Base-by-base conservation (phyloP, 2,888 invertebrate genomes). In the Entomobrya proxima region DNA sequence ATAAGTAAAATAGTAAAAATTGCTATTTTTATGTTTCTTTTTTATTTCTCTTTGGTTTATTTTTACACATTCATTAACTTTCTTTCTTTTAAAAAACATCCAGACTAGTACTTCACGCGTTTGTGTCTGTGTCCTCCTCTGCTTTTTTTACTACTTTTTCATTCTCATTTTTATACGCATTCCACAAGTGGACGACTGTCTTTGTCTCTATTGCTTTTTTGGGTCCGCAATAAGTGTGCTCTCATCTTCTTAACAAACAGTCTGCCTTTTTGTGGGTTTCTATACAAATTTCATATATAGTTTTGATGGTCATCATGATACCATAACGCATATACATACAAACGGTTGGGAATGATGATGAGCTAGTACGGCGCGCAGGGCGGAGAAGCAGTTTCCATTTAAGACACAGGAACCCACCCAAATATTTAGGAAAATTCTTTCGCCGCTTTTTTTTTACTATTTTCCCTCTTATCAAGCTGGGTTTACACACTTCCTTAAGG, bases 361-460 rank as follows among this genome's bases (percentile, higher is more conserved):
- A 50, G 35, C 55, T 61, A 27, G 52, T 69, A 72, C 35, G 11
- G 32, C 30, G 61, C 37, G 24, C 50, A 64, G 85, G 85, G 85
- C 85, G 85, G 85, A 47, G 85, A 79, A 79, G 44, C 37, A n/a
- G 52, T 82, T 77, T 86, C 86, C 82, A 81, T 82, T 64, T 86
- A 69, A 64, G 78, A 77, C 50, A 61, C 24, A 47, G 78, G 61
- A 86, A 85, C 88, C 88, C 88, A 88, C 86, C 85, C 86, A 88
- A 88, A 88, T 82, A 86, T 86, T 84, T 86, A 76, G 61, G 81
- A 81, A 84, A 86, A 86, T 86, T 86, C 81, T 78, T 84, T 69
- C 47, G 55, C 27, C 47, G 32, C 32, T 74, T 74, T 81, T 74
- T 75, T 76, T 72, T 52, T 55, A 30, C 15, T 30, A 24, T 61